These are phyloP conservation scores for Chymomyza amoena DNA, from an alignment of 2,888 invertebrate genomes.

Conservation along the genomic window DNA sequence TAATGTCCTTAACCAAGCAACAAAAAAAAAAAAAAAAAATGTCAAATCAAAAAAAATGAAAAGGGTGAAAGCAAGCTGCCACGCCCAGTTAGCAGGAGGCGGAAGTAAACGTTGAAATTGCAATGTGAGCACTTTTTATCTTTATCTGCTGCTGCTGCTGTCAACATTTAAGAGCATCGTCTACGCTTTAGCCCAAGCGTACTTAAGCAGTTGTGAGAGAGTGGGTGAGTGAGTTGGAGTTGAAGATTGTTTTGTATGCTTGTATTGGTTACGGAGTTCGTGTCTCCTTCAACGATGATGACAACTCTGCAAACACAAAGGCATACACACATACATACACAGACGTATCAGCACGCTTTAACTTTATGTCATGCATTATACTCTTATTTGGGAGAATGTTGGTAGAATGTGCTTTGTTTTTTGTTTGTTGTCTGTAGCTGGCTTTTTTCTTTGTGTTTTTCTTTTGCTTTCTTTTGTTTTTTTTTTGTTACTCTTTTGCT, in stretches of 20 bases:
- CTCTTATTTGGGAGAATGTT: constrained; percentile 15
- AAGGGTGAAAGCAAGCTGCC: neutral
- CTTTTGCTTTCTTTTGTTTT: neutral
- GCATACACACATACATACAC: neutral
- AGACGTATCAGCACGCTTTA: constrained; percentile 20
- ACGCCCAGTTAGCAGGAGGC: constrained; percentile 11
- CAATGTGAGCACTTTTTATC: constrained; percentile 65
- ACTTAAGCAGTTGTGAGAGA: constrained; percentile 50
- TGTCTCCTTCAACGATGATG: neutral
- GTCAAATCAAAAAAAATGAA: neutral
- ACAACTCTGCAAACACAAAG: neutral
- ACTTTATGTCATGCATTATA: constrained; percentile 31
- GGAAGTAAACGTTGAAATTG: constrained; percentile 56
- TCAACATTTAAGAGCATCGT: constrained; percentile 54
- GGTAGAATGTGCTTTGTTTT: constrained; percentile 2
- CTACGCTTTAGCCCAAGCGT: constrained; percentile 44
- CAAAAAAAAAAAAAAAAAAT: constrained; percentile 17
- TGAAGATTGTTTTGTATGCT: neutral
- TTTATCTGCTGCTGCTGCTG: constrained; percentile 53
- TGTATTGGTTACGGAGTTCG: neutral
- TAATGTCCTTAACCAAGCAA: constrained; percentile 32
- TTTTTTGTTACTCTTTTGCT: neutral
- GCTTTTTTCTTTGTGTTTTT: neutral
- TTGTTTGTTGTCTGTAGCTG: constrained; percentile 18
- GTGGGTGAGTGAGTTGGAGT: neutral